These are phyloP conservation scores for Leptinotarsa lineolata DNA, from an alignment of 1,140 invertebrate species.

Conservation along the genomic window DNA sequence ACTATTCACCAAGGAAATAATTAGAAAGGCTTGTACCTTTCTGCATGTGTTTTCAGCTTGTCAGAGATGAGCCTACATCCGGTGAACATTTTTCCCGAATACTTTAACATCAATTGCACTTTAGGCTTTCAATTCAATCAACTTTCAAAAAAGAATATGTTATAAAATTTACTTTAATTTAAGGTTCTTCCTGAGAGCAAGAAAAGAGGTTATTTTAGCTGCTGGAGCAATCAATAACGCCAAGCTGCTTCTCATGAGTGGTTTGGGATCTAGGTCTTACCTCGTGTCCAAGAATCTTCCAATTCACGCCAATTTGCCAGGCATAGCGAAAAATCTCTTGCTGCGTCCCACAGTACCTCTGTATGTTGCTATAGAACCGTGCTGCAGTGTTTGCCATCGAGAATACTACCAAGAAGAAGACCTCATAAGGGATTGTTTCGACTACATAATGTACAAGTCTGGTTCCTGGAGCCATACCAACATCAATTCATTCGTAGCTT, in stretches of 20 bases:
- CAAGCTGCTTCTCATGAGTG: conserved; percentile 78
- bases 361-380: conserved; percentile 32
- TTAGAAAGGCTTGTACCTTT: no score
- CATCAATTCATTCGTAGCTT: conserved; percentile 37
- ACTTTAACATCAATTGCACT: no score
- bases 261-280: conserved; percentile 70
- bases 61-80: no score
- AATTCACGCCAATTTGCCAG: conserved; percentile 55
- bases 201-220: conserved; percentile 70
- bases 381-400: conserved; percentile 11
- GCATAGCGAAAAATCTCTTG: conserved; percentile 62
- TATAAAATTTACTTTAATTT: no score
- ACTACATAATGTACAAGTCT: conserved; percentile 38
- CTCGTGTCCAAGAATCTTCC: conserved; percentile 54
- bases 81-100: no score
- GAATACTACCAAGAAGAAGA: conserved; percentile 34
- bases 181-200: conserved; percentile 53
- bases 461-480: conserved; percentile 37
- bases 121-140: no score
- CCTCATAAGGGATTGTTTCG: conserved; percentile 35
- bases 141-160: no score
- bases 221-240: conserved; percentile 79
- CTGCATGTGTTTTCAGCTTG: no score
- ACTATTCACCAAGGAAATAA: no score
- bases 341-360: conserved; percentile 56